phyloP scores from a whole-genome alignment of 2,113 vertebrate species.

The Lynx canadensis region DNA sequence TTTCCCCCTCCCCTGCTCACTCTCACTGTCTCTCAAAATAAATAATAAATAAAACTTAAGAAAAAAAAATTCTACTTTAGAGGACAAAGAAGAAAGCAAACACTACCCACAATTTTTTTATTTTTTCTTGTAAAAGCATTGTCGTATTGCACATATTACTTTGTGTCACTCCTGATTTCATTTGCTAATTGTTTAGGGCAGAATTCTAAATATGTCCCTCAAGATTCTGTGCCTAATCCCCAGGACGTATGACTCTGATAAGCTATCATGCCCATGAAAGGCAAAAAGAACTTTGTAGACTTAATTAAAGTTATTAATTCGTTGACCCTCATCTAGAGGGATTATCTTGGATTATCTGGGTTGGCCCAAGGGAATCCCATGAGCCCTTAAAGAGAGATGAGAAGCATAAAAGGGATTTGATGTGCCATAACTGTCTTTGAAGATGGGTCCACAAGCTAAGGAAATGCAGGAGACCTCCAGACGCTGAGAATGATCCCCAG shows the following conservation, averaged over 20 bases:
- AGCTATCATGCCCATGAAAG: not conserved
- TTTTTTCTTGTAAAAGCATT: not conserved
- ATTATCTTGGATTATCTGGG: not conserved
- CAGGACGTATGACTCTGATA: not conserved
- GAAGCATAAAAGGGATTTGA: not conserved
- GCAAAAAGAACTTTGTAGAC: not conserved
- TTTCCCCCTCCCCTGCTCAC: no score
- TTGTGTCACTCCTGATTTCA: not conserved
- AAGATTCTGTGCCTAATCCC: not conserved
- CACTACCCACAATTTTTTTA: not conserved
- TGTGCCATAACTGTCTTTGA: not conserved
- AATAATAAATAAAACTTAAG: no score
- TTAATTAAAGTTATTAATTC: not conserved
- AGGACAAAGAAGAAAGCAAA: not conserved
- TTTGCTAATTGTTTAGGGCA: not conserved
- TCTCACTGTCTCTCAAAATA: no score
- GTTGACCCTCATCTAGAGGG: not conserved
- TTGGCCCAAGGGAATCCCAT: not conserved
- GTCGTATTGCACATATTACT: not conserved
- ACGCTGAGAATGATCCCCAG: not conserved
- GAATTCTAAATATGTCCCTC: not conserved
- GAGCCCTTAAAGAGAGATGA: not conserved
- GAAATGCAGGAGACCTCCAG: not conserved
- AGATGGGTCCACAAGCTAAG: not conserved
- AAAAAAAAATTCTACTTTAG: no score